Conservation (phyloP, 2,888 invertebrate genomes). For the Lepidochrysops patricia region DNA sequence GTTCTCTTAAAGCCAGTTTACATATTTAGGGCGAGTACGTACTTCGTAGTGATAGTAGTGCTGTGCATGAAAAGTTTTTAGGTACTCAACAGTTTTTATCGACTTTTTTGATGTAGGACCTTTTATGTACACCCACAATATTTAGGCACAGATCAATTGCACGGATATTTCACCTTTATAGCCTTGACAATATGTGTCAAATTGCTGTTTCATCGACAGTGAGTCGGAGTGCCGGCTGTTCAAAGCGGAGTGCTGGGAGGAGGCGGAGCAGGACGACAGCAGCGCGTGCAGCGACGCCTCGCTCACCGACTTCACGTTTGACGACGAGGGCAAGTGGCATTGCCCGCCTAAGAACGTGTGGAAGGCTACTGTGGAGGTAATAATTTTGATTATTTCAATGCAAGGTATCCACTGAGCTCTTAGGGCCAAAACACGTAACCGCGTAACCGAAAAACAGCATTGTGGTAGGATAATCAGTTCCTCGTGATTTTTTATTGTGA, state of each 20-base stretch:
- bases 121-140: too few species aligned
- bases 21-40: too few species aligned
- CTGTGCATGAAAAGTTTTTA: background rate
- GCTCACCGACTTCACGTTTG: conserved; percentile 57
- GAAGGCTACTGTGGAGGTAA: conserved; percentile 85
- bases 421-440: too few species aligned
- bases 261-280: conserved; percentile 54
- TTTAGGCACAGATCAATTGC: too few species aligned
- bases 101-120: background rate
- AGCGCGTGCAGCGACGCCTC: conserved; percentile 64
- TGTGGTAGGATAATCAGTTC: too few species aligned
- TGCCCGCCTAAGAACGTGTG: conserved; percentile 86
- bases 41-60: too few species aligned
- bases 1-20: background rate
- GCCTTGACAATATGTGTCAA: background rate
- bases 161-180: background rate
- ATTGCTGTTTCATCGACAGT: conserved; percentile 28
- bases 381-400: background rate
- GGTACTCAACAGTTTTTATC: background rate
- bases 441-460: too few species aligned
- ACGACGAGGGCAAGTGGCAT: conserved; percentile 78
- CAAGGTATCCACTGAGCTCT: too few species aligned
- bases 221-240: conserved; percentile 49
- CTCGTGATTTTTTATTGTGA: too few species aligned
- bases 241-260: conserved; percentile 46